Evolutionary conservation across 92 coral and sea anemone species (phyloP).

Genomic region (Phenganax stokvisi): DNA sequence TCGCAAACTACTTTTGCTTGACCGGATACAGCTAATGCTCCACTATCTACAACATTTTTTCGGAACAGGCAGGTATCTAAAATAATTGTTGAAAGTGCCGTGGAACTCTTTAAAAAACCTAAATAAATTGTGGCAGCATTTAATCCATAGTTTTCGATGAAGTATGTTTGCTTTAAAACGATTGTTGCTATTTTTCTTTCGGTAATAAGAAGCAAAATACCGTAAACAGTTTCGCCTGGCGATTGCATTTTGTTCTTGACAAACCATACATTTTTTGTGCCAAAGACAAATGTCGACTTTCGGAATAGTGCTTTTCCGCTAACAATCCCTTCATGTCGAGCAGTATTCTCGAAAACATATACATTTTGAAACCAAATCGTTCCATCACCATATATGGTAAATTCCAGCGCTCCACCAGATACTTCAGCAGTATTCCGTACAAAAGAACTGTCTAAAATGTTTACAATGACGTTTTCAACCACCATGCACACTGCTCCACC

Average conservation of each 20-base stretch:
- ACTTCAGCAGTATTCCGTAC: conserved; percentile 8
- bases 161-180: not conserved
- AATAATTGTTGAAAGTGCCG: not conserved
- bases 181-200: not conserved
- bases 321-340: conserved; percentile 17
- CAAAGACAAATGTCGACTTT: conserved; percentile 15
- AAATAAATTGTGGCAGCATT: not conserved
- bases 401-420: not conserved
- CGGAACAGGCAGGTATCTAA: not conserved
- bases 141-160: not conserved
- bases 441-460: not conserved
- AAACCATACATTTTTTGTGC: conserved; percentile 22
- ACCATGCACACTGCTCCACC: conserved; percentile 24
- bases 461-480: not conserved
- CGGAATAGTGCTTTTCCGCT: not conserved
- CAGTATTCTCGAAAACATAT: conserved; percentile 19
- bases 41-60: not conserved
- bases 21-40: not conserved
- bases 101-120: not conserved
- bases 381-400: not conserved
- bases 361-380: conserved; percentile 16
- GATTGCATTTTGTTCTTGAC: not conserved
- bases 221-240: not conserved
- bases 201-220: not conserved
- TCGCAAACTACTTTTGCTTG: not conserved